phyloP scores from a whole-genome alignment of 1,140 invertebrate genomes.

The Orchestia grillus region DNA sequence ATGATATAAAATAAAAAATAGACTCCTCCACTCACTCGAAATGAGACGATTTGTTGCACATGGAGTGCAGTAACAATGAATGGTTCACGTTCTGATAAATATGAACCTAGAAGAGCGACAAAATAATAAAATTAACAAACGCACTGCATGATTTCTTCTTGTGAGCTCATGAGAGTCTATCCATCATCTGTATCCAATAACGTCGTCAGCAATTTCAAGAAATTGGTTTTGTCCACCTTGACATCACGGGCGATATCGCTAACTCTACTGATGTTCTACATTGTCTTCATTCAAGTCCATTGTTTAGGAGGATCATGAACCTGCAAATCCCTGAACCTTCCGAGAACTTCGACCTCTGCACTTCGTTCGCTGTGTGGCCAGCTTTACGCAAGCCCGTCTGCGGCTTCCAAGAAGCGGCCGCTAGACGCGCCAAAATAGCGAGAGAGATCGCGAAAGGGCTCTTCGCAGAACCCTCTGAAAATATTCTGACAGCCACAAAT shows the following conservation, averaged over 20 bases:
- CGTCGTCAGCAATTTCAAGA: neutral
- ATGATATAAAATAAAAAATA: neutral
- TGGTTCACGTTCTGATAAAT: neutral
- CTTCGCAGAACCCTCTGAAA: neutral
- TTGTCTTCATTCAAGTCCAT: constrained; percentile 19
- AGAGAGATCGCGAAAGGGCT: neutral
- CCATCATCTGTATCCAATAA: neutral
- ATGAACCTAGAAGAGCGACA: neutral
- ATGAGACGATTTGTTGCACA: neutral
- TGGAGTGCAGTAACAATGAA: neutral
- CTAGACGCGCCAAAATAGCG: neutral
- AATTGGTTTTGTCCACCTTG: neutral
- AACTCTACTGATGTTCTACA: neutral
- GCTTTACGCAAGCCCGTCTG: neutral
- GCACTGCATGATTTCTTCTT: neutral
- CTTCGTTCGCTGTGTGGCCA: neutral
- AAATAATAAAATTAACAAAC: neutral
- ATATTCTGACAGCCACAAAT: neutral
- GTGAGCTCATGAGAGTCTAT: neutral
- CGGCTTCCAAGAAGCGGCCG: neutral
- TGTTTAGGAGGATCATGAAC: constrained; percentile 12
- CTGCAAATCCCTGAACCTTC: constrained; percentile 22
- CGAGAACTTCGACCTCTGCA: constrained; percentile 24
- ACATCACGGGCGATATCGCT: neutral
- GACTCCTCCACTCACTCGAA: neutral